A percentile compares a stretch with the other conserved stretches of the same genome.
Evolutionary conservation across 2,113 vertebrate genomes (phyloP).

Genomic region (Sciurus niger): DNA sequence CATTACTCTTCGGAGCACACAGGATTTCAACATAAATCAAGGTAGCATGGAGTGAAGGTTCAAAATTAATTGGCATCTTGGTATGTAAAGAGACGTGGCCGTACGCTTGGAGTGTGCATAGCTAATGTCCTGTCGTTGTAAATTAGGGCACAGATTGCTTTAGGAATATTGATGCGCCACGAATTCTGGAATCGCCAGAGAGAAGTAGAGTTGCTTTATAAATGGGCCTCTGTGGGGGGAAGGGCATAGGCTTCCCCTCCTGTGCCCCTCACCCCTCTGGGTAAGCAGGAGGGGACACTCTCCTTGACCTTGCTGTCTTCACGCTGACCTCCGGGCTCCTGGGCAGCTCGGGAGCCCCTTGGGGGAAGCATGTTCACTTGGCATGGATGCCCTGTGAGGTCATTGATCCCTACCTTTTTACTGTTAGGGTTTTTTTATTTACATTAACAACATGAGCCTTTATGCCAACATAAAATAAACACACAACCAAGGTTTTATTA

Average conservation of each 20-base stretch:
- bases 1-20: neutral
- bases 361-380: fast-evolving
- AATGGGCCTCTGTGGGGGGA: too few relatives aligned
- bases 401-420: neutral
- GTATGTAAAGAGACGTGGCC: neutral
- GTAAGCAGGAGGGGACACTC: fast-evolving
- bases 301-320: neutral
- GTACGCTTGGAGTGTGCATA: neutral
- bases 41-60: neutral
- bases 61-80: slow-evolving; percentile 41
- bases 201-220: neutral
- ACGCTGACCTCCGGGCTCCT: neutral
- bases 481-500: too few relatives aligned
- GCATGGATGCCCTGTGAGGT: fast-evolving
- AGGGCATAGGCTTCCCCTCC: too few relatives aligned
- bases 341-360: neutral
- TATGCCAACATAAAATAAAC: neutral
- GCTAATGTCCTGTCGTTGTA: slow-evolving; percentile 53
- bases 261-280: neutral
- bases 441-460: neutral
- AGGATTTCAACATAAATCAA: slow-evolving; percentile 9
- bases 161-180: slow-evolving; percentile 6
- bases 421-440: neutral
- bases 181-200: slow-evolving; percentile 31
- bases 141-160: slow-evolving; percentile 56